These are phyloP conservation scores for Rana temporaria DNA, from an alignment of 2,113 vertebrate genomes.

Conservation along the genomic window DNA sequence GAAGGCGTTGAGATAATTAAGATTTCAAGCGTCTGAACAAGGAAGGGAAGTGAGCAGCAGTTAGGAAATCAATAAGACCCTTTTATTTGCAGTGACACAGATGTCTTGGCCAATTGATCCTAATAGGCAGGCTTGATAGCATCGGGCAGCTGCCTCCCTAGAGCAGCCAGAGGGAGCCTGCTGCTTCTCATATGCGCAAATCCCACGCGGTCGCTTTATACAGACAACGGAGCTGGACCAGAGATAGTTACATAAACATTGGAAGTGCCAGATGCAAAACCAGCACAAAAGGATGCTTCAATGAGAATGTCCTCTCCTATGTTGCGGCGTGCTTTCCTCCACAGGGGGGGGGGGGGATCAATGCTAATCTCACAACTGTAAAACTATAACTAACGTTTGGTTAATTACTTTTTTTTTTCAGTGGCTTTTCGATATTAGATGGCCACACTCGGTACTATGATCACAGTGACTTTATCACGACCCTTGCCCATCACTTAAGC, in stretches of 20 bases:
- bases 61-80: conserved; percentile 97
- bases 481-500: too few relatives aligned
- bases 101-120: conserved; percentile 99
- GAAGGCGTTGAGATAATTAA: conserved; percentile 95
- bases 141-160: conserved; percentile 80
- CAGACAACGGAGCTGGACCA: conserved; percentile 68
- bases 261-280: background rate
- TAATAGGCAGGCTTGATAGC: conserved; percentile 93
- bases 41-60: conserved; percentile 94
- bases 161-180: conserved; percentile 46
- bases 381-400: too few relatives aligned
- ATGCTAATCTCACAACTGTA: background rate
- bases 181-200: conserved; percentile 40
- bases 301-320: background rate
- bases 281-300: background rate
- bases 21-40: conserved; percentile 90
- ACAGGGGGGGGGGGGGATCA: too few relatives aligned
- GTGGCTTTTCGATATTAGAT: too few relatives aligned
- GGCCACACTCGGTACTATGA: too few relatives aligned
- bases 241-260: conserved; percentile 54
- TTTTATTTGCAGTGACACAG: conserved; percentile 98
- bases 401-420: too few relatives aligned
- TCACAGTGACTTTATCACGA: too few relatives aligned
- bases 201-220: conserved; percentile 56
- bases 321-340: too few relatives aligned